Evolutionary conservation across 2,113 vertebrate species (phyloP), one percentile per base, ranked within the genome.

Genomic region (Aramus guarauna): DNA sequence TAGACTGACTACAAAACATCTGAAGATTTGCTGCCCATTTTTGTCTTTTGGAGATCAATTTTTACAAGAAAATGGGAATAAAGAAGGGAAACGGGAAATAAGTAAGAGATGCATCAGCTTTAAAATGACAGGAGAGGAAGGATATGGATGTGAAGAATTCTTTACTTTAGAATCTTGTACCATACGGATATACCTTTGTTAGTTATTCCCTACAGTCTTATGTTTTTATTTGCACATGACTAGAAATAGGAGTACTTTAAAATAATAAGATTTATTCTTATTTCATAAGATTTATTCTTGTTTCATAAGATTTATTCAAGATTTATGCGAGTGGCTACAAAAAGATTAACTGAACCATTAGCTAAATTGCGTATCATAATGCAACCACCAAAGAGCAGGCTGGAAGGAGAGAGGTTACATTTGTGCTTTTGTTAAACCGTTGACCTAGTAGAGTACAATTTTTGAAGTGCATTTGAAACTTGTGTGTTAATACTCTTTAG

Each of bases 331-430:
- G 52, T 84, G 47, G 41, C 92, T 93, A 69, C 50, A 63, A 90
- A 90, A 93, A 76, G 63, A 85, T 93, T 90, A 66, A 88, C 27
- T 39, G 72, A 83, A 66, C 93, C 59, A 86, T 88, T 90, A 88
- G 50, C n/a, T 86, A 74, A 90, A 85, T 78, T 68, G 23, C 3
- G 0, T 91, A 81, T 95, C 37, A 32, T 74, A 85, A 88, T 68
- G 39, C 56, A 91, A 45, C 48, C 45, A 88, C 30, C 36, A 74
- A 48, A n/a, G 16, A 91, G 76, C 72, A 94, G 83, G 55, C 36
- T 88, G 66, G 39, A 92, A 72, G 36, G 48, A 73, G 64, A 60
- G 30, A 88, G 52, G 34, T 69, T 78, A 18, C 27, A 7, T 72
- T 75, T 88, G 39, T 72, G 32, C 60, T 82, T 82, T 24, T 72